phyloP scores from a whole-genome alignment of 2,113 vertebrate species.

The Chlorocebus sabaeus region DNA sequence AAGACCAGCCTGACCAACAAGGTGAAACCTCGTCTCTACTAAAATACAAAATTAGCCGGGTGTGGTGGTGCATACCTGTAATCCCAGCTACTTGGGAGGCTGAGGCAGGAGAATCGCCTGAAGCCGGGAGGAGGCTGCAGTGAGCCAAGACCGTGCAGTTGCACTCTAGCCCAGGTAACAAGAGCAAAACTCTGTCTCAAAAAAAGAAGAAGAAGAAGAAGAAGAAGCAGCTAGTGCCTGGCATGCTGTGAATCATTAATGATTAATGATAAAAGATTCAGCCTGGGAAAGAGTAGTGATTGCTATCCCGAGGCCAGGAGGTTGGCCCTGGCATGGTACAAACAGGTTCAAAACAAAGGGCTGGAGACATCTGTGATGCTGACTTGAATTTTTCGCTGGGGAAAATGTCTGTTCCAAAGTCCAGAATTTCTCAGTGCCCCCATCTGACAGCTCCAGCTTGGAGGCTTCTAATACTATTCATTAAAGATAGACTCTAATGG shows the following conservation, averaged over 20 bases:
- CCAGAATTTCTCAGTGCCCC: background rate
- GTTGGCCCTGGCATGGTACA: rapidly evolving
- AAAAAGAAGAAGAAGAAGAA: too few species aligned
- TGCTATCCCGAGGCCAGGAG: background rate
- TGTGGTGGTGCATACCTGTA: too few species aligned
- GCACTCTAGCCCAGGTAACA: too few species aligned
- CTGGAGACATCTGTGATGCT: background rate
- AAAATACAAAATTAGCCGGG: too few species aligned
- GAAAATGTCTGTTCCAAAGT: background rate
- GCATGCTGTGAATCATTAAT: background rate
- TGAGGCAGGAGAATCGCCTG: too few species aligned
- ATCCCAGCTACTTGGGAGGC: too few species aligned
- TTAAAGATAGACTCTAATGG: background rate
- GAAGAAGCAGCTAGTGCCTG: background rate
- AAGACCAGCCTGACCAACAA: too few species aligned
- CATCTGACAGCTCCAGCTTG: background rate
- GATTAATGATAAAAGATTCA: background rate
- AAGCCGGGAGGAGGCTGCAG: too few species aligned
- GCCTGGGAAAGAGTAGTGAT: background rate
- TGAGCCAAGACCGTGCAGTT: rapidly evolving
- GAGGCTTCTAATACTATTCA: rapidly evolving
- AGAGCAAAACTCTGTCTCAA: too few species aligned
- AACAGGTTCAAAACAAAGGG: background rate
- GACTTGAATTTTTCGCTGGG: rapidly evolving
- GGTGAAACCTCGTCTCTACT: too few species aligned